Evolutionary conservation across 1,140 invertebrate genomes (phyloP).

Genomic region (Halotydeus destructor): DNA sequence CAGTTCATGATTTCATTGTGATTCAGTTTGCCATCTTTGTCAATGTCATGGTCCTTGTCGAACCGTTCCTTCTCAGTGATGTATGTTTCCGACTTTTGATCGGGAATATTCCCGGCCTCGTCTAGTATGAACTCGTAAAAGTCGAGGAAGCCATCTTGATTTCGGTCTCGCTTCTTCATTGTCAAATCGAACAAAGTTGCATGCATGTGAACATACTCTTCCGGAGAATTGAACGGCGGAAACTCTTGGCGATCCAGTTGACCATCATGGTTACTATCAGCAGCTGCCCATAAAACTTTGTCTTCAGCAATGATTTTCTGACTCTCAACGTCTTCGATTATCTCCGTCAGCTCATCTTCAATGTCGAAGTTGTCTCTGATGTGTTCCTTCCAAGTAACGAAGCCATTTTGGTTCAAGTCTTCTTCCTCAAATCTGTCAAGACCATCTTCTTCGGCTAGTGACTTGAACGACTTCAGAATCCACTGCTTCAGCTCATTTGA

Average conservation of each 20-base stretch:
- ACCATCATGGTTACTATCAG: constrained; percentile 65
- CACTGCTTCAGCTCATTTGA: constrained; percentile 65
- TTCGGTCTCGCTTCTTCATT: constrained; percentile 15
- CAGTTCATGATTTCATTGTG: constrained; percentile 60
- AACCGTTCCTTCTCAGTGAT: constrained; percentile 72
- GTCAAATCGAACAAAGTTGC: constrained; percentile 23
- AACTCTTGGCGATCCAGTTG: constrained; percentile 56
- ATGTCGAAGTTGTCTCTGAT: constrained; percentile 54
- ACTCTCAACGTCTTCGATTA: background rate
- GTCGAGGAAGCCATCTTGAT: constrained; percentile 17
- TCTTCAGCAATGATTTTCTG: constrained; percentile 40
- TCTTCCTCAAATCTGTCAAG: constrained; percentile 62
- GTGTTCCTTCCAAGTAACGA: constrained; percentile 32
- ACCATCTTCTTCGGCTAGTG: constrained; percentile 67
- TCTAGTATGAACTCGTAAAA: constrained; percentile 11
- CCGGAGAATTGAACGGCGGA: constrained; percentile 71
- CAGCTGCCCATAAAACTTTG: constrained; percentile 57
- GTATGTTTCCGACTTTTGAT: constrained; percentile 14
- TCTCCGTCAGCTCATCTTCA: constrained; percentile 28
- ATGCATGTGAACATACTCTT: constrained; percentile 75
- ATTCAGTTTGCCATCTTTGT: constrained; percentile 61
- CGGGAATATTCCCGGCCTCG: constrained; percentile 7
- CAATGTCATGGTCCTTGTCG: constrained; percentile 60
- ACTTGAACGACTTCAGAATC: constrained; percentile 82
- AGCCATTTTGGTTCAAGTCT: constrained; percentile 33